A percentile compares a stretch with the other conserved stretches of the same genome.
Evolutionary conservation across 1,140 invertebrate species (phyloP).

Genomic region (Drosophila repleta): DNA sequence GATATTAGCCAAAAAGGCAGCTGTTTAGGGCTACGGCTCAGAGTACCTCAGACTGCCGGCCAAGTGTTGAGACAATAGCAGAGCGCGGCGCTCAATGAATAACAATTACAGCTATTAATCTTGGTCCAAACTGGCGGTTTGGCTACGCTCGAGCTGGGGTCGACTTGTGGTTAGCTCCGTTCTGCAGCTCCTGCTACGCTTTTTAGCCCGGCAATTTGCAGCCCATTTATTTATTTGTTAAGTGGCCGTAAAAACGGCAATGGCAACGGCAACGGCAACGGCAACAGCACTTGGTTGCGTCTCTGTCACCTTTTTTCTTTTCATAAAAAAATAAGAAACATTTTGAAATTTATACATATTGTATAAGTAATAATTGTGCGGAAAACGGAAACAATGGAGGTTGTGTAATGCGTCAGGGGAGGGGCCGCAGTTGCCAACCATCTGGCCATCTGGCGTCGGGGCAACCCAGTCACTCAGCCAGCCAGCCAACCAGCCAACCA

Average conservation of each 20-base stretch:
- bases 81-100: slow-evolving; percentile 79
- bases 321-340: slow-evolving; percentile 1
- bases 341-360: slow-evolving; percentile 74
- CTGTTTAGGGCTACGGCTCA: slow-evolving; percentile 38
- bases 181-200: slow-evolving; percentile 33
- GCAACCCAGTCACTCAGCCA: slow-evolving; percentile 45
- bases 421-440: slow-evolving; percentile 19
- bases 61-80: slow-evolving; percentile 80
- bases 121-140: slow-evolving; percentile 61
- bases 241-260: slow-evolving; percentile 79
- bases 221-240: slow-evolving; percentile 81
- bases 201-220: slow-evolving; percentile 69
- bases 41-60: not conserved
- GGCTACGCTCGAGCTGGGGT: slow-evolving; percentile 20
- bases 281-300: slow-evolving; percentile 41
- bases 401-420: slow-evolving; percentile 74
- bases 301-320: slow-evolving; percentile 42
- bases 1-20: slow-evolving; percentile 58
- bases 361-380: slow-evolving; percentile 82
- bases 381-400: slow-evolving; percentile 83
- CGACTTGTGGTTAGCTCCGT: slow-evolving; percentile 60
- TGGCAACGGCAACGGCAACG: slow-evolving; percentile 37
- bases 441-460: slow-evolving; percentile 51
- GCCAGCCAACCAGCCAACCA: slow-evolving; percentile 28
- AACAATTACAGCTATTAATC: slow-evolving; percentile 82